phyloP scores from a whole-genome alignment of 2,888 invertebrate species.

The Fragum fragum region DNA sequence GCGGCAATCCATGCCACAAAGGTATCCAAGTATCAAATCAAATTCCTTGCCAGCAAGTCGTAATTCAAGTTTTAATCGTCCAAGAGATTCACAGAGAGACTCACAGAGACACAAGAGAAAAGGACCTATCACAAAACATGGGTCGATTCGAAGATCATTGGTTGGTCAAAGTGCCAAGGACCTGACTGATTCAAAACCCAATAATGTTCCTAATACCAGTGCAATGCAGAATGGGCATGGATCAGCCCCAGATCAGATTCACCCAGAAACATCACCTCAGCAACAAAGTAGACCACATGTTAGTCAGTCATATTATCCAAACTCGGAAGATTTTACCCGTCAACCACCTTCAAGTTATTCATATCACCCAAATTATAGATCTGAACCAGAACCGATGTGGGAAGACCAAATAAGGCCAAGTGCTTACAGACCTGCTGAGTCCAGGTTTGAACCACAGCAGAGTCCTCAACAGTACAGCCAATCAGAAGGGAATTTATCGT shows the following conservation, averaged over 20 bases:
- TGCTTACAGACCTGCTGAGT: conserved; percentile 10
- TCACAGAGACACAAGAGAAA: conserved; percentile 33
- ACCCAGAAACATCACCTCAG: conserved; percentile 26
- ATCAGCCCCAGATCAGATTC: conserved; percentile 13
- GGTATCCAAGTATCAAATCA: conserved; percentile 53
- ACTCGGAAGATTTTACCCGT: conserved; percentile 61
- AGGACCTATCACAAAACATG: conserved; percentile 59
- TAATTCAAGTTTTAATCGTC: conserved; percentile 48
- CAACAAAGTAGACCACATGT: conserved; percentile 58
- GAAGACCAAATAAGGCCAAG: conserved; percentile 25
- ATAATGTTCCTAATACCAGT: conserved; percentile 27
- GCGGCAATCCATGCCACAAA: conserved; percentile 44
- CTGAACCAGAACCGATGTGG: conserved; percentile 16
- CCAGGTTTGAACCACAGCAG: conserved; percentile 10
- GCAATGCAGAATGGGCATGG: conserved; percentile 45
- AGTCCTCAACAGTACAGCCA: conserved; percentile 10
- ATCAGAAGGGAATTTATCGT: conserved; percentile 2
- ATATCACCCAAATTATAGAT: conserved; percentile 17
- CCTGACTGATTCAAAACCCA: conserved; percentile 25
- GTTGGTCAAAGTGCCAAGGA: conserved; percentile 13
- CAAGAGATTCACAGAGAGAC: conserved; percentile 35
- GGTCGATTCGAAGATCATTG: conserved; percentile 42
- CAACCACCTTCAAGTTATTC: conserved; percentile 59
- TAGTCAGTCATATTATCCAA: conserved; percentile 68
- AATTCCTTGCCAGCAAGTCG: conserved; percentile 50